A percentile compares a stretch with the other conserved stretches of the same genome.
Conservation (phyloP, 2,888 invertebrate species). For the Ormyrus thymus region DNA sequence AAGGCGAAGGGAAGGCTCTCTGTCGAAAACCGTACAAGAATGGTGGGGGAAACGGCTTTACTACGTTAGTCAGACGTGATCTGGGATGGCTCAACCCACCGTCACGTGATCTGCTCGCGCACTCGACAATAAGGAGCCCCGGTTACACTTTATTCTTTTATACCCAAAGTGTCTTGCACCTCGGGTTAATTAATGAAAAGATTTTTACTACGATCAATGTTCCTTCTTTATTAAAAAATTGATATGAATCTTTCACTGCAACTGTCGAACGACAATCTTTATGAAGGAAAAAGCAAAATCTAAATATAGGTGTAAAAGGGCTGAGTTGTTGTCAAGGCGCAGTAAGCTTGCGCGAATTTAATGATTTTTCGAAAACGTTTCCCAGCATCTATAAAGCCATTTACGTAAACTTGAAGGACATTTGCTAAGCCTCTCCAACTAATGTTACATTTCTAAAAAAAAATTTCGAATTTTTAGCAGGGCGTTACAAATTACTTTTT, state of each 20-base stretch:
- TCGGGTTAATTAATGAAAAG: not conserved
- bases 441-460: too few species aligned
- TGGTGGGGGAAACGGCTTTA: not conserved
- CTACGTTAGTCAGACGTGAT: conserved; percentile 14
- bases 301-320: not conserved
- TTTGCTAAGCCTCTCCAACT: not conserved
- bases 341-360: conserved; percentile 21
- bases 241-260: not conserved
- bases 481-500: not conserved
- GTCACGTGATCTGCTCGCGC: conserved; percentile 5
- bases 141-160: not conserved
- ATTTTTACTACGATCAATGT: not conserved
- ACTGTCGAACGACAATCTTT: not conserved
- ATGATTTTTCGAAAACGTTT: conserved; percentile 18
- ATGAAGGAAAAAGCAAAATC: not conserved
- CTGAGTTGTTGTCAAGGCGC: not conserved
- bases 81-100: conserved; percentile 13
- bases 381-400: not conserved
- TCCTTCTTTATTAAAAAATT: not conserved
- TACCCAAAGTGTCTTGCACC: not conserved
- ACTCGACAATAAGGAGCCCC: conserved; percentile 17
- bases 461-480: not conserved
- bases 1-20: conserved; percentile 49
- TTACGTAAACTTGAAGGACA: not conserved
- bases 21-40: conserved; percentile 50